Evolutionary conservation across 1,140 invertebrate species (phyloP).

Genomic region (Metaphire vulgaris): DNA sequence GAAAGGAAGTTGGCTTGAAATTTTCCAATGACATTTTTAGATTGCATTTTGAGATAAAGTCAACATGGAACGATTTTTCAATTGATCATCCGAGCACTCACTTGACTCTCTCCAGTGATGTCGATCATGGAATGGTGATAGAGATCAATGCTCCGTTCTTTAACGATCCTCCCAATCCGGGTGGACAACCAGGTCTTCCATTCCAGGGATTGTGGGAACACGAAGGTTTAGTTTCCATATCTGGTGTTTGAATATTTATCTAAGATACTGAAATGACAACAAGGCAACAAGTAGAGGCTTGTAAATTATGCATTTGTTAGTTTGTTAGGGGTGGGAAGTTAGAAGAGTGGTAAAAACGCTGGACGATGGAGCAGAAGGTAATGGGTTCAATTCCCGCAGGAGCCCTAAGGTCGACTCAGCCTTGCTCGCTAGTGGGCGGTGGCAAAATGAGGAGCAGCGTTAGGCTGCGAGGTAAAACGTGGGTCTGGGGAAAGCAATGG

Average conservation of each 20-base stretch:
- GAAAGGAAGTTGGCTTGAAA: too few species aligned
- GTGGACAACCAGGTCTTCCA: constrained; percentile 42
- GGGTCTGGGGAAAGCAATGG: too few species aligned
- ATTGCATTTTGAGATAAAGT: constrained; percentile 33
- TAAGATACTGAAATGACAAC: background rate
- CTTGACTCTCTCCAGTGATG: constrained; percentile 23
- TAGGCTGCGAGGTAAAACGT: too few species aligned
- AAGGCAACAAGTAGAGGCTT: background rate
- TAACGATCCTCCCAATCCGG: constrained; percentile 43
- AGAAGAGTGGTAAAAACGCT: background rate
- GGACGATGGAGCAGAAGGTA: too few species aligned
- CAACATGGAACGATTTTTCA: constrained; percentile 37
- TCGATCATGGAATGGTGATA: constrained; percentile 27
- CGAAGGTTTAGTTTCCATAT: constrained; percentile 45
- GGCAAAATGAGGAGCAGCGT: too few species aligned
- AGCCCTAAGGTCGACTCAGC: too few species aligned
- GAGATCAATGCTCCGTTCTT: constrained; percentile 49
- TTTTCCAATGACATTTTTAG: background rate
- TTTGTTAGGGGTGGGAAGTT: background rate
- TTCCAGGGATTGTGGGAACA: constrained; percentile 52
- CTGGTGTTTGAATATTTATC: constrained; percentile 1
- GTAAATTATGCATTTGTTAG: background rate
- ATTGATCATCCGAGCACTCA: constrained; percentile 33
- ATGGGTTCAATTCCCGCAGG: too few species aligned
- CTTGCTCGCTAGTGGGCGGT: too few species aligned